Percentiles rank a stretch among this genome's conserved stretches.
phyloP scores from a whole-genome alignment of 2,888 invertebrate genomes.

The Epistrophe grossulariae region DNA sequence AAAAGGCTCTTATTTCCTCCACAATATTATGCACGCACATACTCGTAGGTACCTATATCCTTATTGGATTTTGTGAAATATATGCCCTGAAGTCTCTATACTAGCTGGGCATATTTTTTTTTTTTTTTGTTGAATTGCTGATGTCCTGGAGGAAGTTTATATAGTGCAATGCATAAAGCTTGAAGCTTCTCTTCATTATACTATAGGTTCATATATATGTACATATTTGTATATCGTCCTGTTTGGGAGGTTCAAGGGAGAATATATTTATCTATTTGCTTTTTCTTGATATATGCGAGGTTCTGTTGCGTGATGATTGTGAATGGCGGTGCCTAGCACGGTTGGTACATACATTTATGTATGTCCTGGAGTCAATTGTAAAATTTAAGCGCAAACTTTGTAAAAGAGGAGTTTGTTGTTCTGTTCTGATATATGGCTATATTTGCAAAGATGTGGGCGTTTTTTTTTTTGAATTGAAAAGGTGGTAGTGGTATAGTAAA shows the following conservation, averaged over 20 bases:
- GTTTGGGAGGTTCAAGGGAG: background rate
- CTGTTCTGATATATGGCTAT: background rate
- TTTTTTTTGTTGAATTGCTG: background rate
- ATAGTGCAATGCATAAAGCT: conserved; percentile 24
- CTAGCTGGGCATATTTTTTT: conserved; percentile 3
- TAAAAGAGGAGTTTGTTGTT: background rate
- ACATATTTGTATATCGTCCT: too few species aligned
- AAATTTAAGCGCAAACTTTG: conserved; percentile 48
- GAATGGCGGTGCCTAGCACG: conserved; percentile 50
- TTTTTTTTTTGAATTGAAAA: background rate
- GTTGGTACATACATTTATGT: background rate
- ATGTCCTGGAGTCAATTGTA: conserved; percentile 46
- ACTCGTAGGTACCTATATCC: background rate
- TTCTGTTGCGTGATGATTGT: conserved; percentile 39
- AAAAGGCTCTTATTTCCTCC: conserved; percentile 42
- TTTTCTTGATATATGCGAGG: conserved; percentile 32
- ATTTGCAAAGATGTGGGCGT: conserved; percentile 10
- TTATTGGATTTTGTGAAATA: conserved; percentile 23
- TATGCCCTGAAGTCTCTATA: conserved; percentile 20
- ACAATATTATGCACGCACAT: conserved; percentile 53
- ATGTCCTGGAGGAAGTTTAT: conserved; percentile 31
- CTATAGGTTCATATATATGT: background rate
- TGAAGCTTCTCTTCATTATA: background rate
- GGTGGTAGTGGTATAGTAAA: background rate
- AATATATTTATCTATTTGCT: conserved; percentile 45